A percentile compares a stretch with the other conserved stretches of the same genome.
phyloP scores from a whole-genome alignment of 23 tunicate genomes.

The Phallusia fumigata region DNA sequence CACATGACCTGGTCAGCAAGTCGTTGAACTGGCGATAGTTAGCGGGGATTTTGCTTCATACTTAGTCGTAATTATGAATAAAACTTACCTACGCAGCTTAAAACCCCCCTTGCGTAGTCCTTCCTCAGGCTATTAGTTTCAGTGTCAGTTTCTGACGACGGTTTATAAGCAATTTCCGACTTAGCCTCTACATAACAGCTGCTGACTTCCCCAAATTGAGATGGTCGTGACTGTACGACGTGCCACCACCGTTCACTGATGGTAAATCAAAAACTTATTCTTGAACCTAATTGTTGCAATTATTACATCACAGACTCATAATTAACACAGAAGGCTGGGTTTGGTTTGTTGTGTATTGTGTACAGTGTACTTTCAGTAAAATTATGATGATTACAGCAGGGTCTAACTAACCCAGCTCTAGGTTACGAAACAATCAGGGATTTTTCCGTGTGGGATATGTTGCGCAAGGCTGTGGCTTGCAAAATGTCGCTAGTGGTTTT shows the following conservation, averaged over 20 bases:
- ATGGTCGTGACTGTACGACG: conserved; percentile 2
- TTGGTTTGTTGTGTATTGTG: background rate
- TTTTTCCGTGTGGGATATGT: too few relatives aligned
- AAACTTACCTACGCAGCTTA: background rate
- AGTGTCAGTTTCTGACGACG: background rate
- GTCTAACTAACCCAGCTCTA: too few relatives aligned
- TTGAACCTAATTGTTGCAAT: background rate
- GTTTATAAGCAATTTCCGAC: background rate
- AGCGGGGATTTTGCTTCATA: background rate
- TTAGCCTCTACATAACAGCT: background rate
- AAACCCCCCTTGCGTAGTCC: background rate
- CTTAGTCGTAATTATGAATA: background rate
- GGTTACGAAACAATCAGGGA: too few relatives aligned
- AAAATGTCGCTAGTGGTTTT: too few relatives aligned
- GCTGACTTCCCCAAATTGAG: background rate
- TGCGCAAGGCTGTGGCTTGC: too few relatives aligned
- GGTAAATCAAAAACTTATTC: background rate
- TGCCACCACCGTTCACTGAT: background rate
- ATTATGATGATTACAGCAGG: too few relatives aligned
- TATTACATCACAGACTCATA: background rate
- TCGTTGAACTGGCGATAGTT: background rate
- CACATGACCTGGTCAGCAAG: too few relatives aligned
- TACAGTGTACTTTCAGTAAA: too few relatives aligned
- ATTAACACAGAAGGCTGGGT: background rate
- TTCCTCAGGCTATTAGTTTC: background rate